Conservation (phyloP, 1,140 invertebrate genomes). For the Lordiphosa clarofinis region DNA sequence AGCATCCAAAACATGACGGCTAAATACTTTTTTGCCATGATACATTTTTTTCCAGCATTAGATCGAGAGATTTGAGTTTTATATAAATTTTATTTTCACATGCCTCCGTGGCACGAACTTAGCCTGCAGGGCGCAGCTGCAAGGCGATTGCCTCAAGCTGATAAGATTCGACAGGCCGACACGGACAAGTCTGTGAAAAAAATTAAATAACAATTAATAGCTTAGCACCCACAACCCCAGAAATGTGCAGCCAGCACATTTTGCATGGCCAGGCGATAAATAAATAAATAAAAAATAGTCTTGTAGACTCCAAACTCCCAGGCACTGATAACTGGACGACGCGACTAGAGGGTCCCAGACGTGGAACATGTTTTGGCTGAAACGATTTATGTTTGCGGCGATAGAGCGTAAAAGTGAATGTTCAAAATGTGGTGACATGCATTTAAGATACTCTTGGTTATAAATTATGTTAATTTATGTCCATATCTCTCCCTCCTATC, state of each 20-base stretch:
- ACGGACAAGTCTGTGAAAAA: constrained; percentile 25
- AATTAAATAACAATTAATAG: constrained; percentile 68
- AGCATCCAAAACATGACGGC: constrained; percentile 19
- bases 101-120: constrained; percentile 9
- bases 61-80: constrained; percentile 24
- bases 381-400: constrained; percentile 50
- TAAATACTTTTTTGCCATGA: constrained; percentile 22
- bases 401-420: constrained; percentile 70
- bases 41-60: constrained; percentile 27
- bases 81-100: constrained; percentile 31
- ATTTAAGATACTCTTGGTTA: constrained; percentile 68
- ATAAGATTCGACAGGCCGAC: constrained; percentile 39
- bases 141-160: constrained; percentile 28
- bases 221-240: constrained; percentile 30
- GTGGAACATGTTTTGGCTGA: constrained; percentile 44
- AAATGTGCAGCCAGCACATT: constrained; percentile 30
- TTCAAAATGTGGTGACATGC: constrained; percentile 68
- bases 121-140: constrained; percentile 34
- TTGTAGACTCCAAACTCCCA: constrained; percentile 12
- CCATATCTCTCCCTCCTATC: constrained; percentile 34
- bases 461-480: constrained; percentile 69
- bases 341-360: constrained; percentile 43
- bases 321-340: constrained; percentile 41
- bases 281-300: constrained; percentile 23
- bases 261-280: constrained; percentile 43